A percentile compares a stretch with the other conserved stretches of the same genome.
phyloP scores from a whole-genome alignment of 2,113 vertebrate genomes.

The Arizona elegans region DNA sequence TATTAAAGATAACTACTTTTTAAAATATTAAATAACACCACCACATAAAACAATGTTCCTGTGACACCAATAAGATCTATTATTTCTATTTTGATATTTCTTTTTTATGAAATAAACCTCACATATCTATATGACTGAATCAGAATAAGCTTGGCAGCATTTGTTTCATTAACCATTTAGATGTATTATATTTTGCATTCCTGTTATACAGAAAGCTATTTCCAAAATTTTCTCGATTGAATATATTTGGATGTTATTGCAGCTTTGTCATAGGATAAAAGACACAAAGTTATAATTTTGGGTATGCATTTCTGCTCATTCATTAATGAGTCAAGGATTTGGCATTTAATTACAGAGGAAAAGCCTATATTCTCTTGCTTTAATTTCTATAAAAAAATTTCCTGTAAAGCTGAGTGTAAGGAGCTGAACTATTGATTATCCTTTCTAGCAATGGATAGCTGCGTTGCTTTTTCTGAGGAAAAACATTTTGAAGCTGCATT shows the following conservation, averaged over 20 bases:
- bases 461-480: background rate
- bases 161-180: background rate
- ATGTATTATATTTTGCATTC: background rate
- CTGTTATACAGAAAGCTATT: conserved; percentile 3
- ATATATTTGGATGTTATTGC: background rate
- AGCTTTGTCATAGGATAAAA: background rate
- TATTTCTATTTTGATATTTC: background rate
- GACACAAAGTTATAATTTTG: background rate
- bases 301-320: conserved; percentile 8
- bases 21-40: background rate
- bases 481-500: conserved; percentile 22
- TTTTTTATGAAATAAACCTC: background rate
- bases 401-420: background rate
- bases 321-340: conserved; percentile 6
- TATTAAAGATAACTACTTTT: background rate
- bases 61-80: background rate
- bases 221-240: background rate
- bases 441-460: background rate
- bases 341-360: background rate
- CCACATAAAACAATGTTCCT: background rate
- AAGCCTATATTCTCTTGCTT: conserved; percentile 10
- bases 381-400: conserved; percentile 11
- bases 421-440: background rate
- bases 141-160: background rate
- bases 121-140: background rate